Conservation (phyloP, 2,797 vertebrate species). For the Myioborus melanocephalus region DNA sequence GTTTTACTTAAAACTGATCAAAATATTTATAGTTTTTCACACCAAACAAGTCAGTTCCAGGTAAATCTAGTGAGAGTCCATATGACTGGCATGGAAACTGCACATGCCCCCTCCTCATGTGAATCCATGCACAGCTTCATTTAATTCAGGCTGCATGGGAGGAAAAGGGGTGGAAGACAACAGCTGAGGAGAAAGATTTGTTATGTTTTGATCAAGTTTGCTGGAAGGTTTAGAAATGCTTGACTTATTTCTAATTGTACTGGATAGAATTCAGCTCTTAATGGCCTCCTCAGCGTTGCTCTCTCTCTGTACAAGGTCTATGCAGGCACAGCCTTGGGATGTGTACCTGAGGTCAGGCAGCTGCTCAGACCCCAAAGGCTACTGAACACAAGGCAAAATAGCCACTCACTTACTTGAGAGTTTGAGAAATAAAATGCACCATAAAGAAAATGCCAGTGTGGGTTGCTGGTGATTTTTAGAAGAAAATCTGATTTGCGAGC, state of each 20-base stretch:
- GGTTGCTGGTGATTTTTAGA: neutral
- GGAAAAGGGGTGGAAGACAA: neutral
- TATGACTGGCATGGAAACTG: neutral
- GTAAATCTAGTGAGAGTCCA: neutral
- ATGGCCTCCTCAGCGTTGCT: fast-evolving
- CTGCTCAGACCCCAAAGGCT: neutral
- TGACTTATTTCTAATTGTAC: neutral
- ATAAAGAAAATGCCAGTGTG: neutral
- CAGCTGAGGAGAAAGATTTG: neutral
- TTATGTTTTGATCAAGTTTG: neutral
- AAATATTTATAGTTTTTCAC: neutral
- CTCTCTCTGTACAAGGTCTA: fast-evolving
- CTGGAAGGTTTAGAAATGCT: neutral
- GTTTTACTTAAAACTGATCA: neutral
- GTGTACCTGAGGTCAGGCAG: neutral
- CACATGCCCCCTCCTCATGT: neutral
- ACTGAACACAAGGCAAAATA: neutral
- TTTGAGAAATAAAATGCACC: neutral
- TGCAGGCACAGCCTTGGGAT: neutral
- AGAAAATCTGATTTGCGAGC: neutral
- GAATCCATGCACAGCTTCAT: neutral
- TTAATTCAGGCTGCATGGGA: neutral
- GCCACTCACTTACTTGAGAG: neutral
- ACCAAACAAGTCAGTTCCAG: neutral
- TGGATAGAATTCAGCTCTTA: neutral